These are phyloP conservation scores for Synergus gifuensis DNA, from an alignment of 2,888 invertebrate genomes.

Conservation along the genomic window DNA sequence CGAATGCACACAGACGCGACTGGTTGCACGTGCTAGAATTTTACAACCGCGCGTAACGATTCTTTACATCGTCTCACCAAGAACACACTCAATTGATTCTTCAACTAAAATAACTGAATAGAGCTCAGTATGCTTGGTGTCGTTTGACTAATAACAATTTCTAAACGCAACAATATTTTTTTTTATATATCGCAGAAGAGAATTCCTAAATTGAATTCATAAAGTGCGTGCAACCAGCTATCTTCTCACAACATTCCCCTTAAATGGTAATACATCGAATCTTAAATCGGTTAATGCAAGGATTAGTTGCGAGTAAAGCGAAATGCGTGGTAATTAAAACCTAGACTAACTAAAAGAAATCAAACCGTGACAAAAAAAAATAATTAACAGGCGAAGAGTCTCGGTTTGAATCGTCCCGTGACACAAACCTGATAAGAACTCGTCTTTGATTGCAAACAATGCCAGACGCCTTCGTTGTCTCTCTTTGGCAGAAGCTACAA, in stretches of 20 bases:
- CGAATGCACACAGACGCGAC: slow-evolving; percentile 41
- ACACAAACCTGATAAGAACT: slow-evolving; percentile 9
- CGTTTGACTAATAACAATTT: slow-evolving; percentile 16
- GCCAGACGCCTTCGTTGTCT: slow-evolving; percentile 33
- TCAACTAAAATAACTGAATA: slow-evolving; percentile 18
- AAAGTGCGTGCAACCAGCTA: slow-evolving; percentile 32
- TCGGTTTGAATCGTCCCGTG: slow-evolving; percentile 8
- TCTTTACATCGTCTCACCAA: background rate
- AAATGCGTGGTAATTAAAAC: slow-evolving; percentile 37
- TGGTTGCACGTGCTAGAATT: slow-evolving; percentile 38
- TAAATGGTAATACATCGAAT: slow-evolving; percentile 31
- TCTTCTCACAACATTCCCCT: slow-evolving; percentile 3
- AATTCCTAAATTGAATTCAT: slow-evolving; percentile 22
- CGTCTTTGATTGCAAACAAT: slow-evolving; percentile 40
- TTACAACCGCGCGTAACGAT: slow-evolving; percentile 21
- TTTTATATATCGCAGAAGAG: slow-evolving; percentile 8
- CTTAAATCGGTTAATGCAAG: slow-evolving; percentile 27
- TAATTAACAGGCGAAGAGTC: slow-evolving; percentile 23
- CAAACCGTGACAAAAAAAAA: slow-evolving; percentile 1
- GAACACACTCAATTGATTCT: background rate
- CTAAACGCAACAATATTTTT: slow-evolving; percentile 20
- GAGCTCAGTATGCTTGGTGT: slow-evolving; percentile 15
- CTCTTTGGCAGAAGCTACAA: slow-evolving; percentile 41
- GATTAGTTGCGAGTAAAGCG: slow-evolving; percentile 20
- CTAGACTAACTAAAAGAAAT: slow-evolving; percentile 27